Percentiles rank a stretch among this genome's conserved stretches.
phyloP scores from a whole-genome alignment of 2,888 invertebrate genomes.

The Strigamia maritima region DNA sequence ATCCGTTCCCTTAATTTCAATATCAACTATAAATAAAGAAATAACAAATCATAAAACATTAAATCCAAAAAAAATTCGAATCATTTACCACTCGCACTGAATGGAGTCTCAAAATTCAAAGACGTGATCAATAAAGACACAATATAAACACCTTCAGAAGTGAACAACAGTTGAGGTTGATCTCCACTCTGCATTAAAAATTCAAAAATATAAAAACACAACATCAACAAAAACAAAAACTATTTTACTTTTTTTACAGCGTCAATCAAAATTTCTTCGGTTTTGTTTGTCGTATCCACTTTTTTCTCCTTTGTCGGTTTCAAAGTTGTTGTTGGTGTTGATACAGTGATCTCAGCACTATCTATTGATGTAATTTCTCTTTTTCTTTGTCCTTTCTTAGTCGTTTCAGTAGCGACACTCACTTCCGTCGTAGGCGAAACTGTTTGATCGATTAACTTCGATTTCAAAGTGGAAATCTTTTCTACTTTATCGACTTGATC shows the following conservation, averaged over 20 bases:
- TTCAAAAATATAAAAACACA: not conserved
- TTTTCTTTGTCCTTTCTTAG: too few species aligned
- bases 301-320: too few species aligned
- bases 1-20: conserved; percentile 71
- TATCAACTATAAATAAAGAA: conserved; percentile 47
- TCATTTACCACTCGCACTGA: not conserved
- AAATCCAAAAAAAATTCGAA: not conserved
- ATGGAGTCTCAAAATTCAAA: not conserved
- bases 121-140: not conserved
- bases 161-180: not conserved
- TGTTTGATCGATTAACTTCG: not conserved
- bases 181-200: not conserved
- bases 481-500: not conserved
- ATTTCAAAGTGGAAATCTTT: not conserved
- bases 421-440: not conserved
- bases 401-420: not conserved
- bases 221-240: not conserved
- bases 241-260: too few species aligned
- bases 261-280: too few species aligned
- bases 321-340: too few species aligned
- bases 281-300: too few species aligned
- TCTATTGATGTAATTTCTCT: too few species aligned
- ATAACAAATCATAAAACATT: not conserved
- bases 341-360: too few species aligned
- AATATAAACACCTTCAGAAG: not conserved